A percentile compares a stretch with the other conserved stretches of the same genome.
These are phyloP conservation scores for Decapterus maruadsi DNA, from an alignment of 2,797 vertebrate genomes.

Conservation along the genomic window DNA sequence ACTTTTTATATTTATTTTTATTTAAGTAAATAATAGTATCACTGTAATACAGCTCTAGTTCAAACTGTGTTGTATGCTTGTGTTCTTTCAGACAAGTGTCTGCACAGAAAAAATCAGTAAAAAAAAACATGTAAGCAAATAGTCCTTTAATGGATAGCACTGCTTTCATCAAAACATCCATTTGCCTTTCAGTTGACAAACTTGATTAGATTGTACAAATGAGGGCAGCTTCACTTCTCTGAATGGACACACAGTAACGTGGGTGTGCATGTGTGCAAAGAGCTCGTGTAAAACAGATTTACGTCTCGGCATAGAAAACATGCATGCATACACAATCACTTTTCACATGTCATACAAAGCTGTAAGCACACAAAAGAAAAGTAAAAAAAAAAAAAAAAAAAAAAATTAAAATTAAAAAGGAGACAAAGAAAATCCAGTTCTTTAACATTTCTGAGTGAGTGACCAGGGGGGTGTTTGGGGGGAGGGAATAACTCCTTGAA, in stretches of 20 bases:
- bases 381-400: too few species aligned
- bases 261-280: conserved; percentile 31
- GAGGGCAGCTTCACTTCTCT: conserved; percentile 49
- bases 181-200: conserved; percentile 62
- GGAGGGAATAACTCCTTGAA: not conserved
- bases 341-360: conserved; percentile 50
- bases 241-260: conserved; percentile 12
- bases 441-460: conserved; percentile 15
- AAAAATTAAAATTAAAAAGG: too few species aligned
- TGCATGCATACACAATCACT: conserved; percentile 45
- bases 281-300: conserved; percentile 31
- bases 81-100: not conserved
- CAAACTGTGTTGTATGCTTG: not conserved
- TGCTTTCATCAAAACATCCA: conserved; percentile 66
- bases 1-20: not conserved
- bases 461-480: not conserved
- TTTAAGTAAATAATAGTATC: not conserved
- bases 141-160: conserved; percentile 71
- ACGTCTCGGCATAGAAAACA: conserved; percentile 50
- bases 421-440: not conserved
- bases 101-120: not conserved
- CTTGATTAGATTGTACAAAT: conserved; percentile 51
- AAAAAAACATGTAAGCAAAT: conserved; percentile 53
- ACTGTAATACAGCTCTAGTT: not conserved
- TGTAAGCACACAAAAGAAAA: conserved; percentile 36